Evolutionary conservation across 2,888 invertebrate species (phyloP).

Genomic region (Caenorhabditis macrosperma): DNA sequence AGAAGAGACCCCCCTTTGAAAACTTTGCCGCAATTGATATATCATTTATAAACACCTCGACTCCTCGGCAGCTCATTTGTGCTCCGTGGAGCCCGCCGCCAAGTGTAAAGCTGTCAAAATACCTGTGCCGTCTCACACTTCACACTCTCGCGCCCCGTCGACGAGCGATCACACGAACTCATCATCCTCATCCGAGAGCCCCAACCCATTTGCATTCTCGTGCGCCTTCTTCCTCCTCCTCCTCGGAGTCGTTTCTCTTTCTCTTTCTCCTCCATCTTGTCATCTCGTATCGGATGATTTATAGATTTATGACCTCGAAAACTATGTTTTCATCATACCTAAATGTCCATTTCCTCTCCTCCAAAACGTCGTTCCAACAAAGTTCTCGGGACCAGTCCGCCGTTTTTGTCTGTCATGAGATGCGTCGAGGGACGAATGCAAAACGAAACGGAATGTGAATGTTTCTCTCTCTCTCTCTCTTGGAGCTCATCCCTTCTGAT

Average conservation of each 20-base stretch:
- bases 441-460: neutral
- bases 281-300: constrained; percentile 16
- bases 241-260: neutral
- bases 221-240: neutral
- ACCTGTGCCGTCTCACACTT: constrained; percentile 25
- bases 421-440: neutral
- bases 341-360: neutral
- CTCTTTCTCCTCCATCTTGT: constrained; percentile 9
- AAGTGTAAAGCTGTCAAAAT: constrained; percentile 61
- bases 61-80: constrained; percentile 2
- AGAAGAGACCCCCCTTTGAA: neutral
- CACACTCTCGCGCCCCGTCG: constrained; percentile 9
- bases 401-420: neutral
- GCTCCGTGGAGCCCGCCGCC: constrained; percentile 7
- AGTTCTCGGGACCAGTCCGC: neutral
- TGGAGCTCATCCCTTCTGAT: constrained; percentile 3
- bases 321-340: neutral
- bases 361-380: neutral
- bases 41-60: constrained; percentile 30
- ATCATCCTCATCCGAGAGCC: constrained; percentile 10
- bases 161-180: constrained; percentile 21
- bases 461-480: too few species aligned
- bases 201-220: constrained; percentile 7
- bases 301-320: constrained; percentile 23
- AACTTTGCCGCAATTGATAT: constrained; percentile 15